These are phyloP conservation scores for Aldrovandia affinis DNA, from an alignment of 2,797 vertebrate genomes.

Conservation along the genomic window DNA sequence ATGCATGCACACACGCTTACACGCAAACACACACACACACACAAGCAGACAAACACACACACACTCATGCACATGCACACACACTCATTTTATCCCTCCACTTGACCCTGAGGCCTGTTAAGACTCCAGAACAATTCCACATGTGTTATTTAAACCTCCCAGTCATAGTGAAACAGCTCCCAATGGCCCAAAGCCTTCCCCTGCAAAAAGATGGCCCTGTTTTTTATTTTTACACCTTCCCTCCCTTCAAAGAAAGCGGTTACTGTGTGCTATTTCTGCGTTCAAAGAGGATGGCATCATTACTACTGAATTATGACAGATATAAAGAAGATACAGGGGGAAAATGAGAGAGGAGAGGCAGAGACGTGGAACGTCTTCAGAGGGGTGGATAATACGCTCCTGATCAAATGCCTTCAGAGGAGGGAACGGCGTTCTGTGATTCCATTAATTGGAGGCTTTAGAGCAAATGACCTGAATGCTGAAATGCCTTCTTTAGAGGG, in stretches of 20 bases:
- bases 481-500: constrained; percentile 41
- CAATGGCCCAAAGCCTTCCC: constrained; percentile 11
- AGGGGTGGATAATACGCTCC: constrained; percentile 13
- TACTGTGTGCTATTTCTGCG: constrained; percentile 30
- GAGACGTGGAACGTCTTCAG: constrained; percentile 16
- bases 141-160: constrained; percentile 29
- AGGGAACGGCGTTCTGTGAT: constrained; percentile 38
- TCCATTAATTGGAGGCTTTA: constrained; percentile 51
- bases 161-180: constrained; percentile 22
- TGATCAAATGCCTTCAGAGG: constrained; percentile 43
- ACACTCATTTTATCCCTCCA: background rate
- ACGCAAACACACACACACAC: background rate
- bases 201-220: constrained; percentile 26
- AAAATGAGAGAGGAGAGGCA: constrained; percentile 21
- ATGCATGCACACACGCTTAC: constrained; percentile 25
- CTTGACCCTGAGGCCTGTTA: background rate
- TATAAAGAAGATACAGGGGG: constrained; percentile 11
- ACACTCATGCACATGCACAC: background rate
- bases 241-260: constrained; percentile 40
- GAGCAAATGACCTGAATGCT: constrained; percentile 51
- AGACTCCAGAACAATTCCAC: background rate
- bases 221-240: constrained; percentile 12
- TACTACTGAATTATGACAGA: constrained; percentile 41
- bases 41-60: background rate
- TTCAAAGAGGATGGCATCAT: constrained; percentile 42